Evolutionary conservation across 2,113 vertebrate genomes (phyloP).

Genomic region (Vombatus ursinus): DNA sequence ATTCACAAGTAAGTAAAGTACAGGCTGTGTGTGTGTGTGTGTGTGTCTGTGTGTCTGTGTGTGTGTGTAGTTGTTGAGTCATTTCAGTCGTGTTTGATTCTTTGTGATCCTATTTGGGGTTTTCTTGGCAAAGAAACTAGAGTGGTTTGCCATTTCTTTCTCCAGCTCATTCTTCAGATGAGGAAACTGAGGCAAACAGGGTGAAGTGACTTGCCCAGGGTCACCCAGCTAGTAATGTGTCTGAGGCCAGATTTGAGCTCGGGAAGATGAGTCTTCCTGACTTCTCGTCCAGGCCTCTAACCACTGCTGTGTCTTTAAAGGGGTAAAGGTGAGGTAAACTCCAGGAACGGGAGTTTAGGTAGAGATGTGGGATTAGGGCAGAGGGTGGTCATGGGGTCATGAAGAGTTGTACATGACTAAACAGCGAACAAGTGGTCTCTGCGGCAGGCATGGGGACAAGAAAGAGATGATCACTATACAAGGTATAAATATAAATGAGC

Average conservation of each 20-base stretch:
- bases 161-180: background rate
- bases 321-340: background rate
- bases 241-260: background rate
- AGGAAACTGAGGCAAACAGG: background rate
- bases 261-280: background rate
- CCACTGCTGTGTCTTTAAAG: background rate
- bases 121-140: background rate
- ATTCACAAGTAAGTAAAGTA: background rate
- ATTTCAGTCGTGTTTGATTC: background rate
- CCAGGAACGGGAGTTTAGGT: background rate
- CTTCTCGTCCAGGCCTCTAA: background rate
- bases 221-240: background rate
- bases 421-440: background rate
- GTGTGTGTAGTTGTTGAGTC: background rate
- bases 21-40: background rate
- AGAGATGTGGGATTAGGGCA: background rate
- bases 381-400: background rate
- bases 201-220: background rate
- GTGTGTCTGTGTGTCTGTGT: background rate
- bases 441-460: background rate
- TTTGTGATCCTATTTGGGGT: background rate
- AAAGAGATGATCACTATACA: background rate
- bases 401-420: background rate
- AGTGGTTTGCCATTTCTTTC: background rate
- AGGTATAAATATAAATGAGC: background rate